Base-by-base conservation (phyloP, 2,113 vertebrate genomes). In the Urocolius indicus region DNA sequence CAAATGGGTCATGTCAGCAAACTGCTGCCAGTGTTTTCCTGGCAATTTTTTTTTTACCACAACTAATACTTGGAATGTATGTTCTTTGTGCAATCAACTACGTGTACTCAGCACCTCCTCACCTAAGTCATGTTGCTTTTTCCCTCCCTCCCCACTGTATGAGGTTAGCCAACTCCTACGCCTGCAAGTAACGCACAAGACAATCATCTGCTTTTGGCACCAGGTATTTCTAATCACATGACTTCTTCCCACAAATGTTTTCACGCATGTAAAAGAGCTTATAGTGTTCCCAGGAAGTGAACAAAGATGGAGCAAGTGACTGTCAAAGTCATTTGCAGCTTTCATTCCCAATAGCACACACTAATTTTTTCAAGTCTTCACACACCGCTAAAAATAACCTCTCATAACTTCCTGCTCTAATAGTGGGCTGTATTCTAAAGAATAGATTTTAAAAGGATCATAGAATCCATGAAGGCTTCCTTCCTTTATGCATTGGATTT, bases 1-100 rank as follows among this genome's bases (percentile, higher is more conserved):
- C 61, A 93, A 93, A 93, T 16, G 57, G 49, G 48, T 92, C 41
- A 46, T 27, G 73, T 74, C 88, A 96, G 83, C 52, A 89, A 89
- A 88, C 57, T 18, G 23, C 90, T 75, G 73, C 79, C 88, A 71
- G 34, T 27, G 55, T 26, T 88, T 77, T 1, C 3, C 68, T 32
- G 65, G 59, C 57, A 86, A 23, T 26, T 68, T 63, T 80, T 63
- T 80, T 48, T 78, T 41, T 36, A 59, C 45, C 57, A 57, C 61
- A 72, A 4, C 68, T 49, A 17, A 45, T 67, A 41, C 59, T 93
- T 71, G 46, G 58, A 69, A 71, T 68, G 17, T 13, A 15, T 3
- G 34, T 65, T 82, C 88, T 86, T 74, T 57, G n/a, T 54, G 57
- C 72, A 67, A 41, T 23, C 62, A 36, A 2, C n/a, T 22, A 3